Base-by-base conservation (phyloP, 2,797 vertebrate genomes). In the Pachyuromys duprasi region DNA sequence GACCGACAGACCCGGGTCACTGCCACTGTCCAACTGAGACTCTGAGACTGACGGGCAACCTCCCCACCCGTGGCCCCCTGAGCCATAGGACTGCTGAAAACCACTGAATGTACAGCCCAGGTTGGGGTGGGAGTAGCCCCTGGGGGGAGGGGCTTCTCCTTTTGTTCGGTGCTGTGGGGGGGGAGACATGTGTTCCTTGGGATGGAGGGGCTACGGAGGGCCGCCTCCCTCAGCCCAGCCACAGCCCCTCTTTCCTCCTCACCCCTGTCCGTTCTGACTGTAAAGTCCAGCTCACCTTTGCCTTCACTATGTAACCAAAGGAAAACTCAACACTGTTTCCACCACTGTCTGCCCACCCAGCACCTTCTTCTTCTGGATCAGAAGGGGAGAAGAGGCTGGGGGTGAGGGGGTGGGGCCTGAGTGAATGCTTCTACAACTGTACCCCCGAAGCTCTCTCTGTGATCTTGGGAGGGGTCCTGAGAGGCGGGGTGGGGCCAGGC, bases 21-120 rank as follows among this genome's bases (percentile, higher is more conserved):
- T 98, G 98, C 98, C 98, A 97, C 96, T 98, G 97, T 97, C 96
- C 94, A 93, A 3, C 84, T 89, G 97, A 96, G 98, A 97, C 96
- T 45, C 81, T 87, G 95, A 96, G 98, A 97, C 95, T 49, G 94
- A 84, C 6, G 98, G 97, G 98, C 97, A 83, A 94, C 95, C 97
- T 95, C 96, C 94, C 95, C 42, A 0, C 65, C 96, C 63, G 42
- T 91, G 96, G 89, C 97, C 96, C 96, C 97, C 98, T 97, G 98
- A 98, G 98, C 98, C 98, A 98, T 98, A 98, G 94, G 97, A 98
- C 98, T 98, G 98, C 98, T 98, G 98, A 98, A 96, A 98, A 98
- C 97, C 98, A 96, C 98, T 98, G 98, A 98, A 98, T 98, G 98
- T 98, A 98, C 98, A 96, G 97, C 97, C 97, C 97, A 86, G 97